These are phyloP conservation scores for Melanostoma mellinum DNA, from an alignment of 2,888 invertebrate genomes.

Conservation along the genomic window DNA sequence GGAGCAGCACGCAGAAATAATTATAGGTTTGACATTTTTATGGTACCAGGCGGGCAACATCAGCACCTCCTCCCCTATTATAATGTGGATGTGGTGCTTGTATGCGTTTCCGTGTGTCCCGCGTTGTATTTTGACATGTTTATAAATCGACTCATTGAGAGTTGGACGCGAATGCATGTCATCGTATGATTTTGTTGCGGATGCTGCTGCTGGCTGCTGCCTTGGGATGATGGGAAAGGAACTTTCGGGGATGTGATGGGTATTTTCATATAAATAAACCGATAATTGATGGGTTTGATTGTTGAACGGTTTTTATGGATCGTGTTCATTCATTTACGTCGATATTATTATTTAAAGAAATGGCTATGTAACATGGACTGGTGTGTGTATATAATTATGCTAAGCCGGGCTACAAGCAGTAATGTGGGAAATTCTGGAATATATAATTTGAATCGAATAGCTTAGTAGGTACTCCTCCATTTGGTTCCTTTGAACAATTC, in stretches of 20 bases:
- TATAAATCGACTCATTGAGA: constrained; percentile 69
- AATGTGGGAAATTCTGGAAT: no score
- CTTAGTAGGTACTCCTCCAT: no score
- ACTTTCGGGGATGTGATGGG: constrained; percentile 26
- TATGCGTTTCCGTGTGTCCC: constrained; percentile 32
- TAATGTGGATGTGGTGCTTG: constrained; percentile 10
- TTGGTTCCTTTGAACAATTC: no score
- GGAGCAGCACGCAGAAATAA: constrained; percentile 46
- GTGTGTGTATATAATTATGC: no score
- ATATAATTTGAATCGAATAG: no score
- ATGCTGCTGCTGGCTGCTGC: not conserved
- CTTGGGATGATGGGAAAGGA: not conserved
- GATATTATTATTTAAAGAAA: constrained; percentile 11
- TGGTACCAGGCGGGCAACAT: constrained; percentile 59
- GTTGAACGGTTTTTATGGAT: constrained; percentile 60
- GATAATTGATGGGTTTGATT: constrained; percentile 71
- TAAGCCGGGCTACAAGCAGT: no score
- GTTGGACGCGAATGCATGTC: constrained; percentile 16
- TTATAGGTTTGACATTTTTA: constrained; percentile 72
- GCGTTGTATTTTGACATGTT: constrained; percentile 70
- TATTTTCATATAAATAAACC: constrained; percentile 72
- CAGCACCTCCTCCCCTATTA: constrained; percentile 40
- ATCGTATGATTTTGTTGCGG: constrained; percentile 34
- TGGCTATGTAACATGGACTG: no score
- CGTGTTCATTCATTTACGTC: constrained; percentile 45